Conservation (phyloP, 2,888 invertebrate species). For the Callosobruchus maculatus region DNA sequence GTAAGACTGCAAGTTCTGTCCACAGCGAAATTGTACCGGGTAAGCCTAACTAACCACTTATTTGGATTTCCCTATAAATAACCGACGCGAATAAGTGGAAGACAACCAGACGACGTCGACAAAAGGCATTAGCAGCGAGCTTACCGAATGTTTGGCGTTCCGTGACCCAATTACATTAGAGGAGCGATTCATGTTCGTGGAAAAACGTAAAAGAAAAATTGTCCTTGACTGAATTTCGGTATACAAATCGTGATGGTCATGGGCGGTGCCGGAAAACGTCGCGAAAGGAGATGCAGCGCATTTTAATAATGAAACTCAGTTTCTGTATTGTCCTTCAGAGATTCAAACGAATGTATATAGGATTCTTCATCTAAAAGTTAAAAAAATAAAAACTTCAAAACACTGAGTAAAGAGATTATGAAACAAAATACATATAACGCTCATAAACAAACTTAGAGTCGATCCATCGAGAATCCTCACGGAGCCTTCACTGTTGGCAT, state of each 20-base stretch:
- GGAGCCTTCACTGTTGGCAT: too few species aligned
- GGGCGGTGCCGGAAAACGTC: neutral
- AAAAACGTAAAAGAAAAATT: neutral
- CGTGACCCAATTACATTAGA: neutral
- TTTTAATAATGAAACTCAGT: too few species aligned
- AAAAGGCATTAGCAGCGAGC: neutral
- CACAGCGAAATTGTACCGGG: neutral
- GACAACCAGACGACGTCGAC: neutral
- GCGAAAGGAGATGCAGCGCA: too few species aligned
- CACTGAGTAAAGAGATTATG: too few species aligned
- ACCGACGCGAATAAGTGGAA: neutral
- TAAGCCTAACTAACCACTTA: neutral
- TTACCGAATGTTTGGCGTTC: neutral
- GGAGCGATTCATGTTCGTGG: neutral
- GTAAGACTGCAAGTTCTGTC: too few species aligned
- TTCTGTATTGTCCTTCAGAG: too few species aligned
- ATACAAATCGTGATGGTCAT: neutral
- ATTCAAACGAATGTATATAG: too few species aligned
- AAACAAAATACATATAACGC: too few species aligned
- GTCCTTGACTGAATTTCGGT: neutral
- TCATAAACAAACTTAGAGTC: too few species aligned
- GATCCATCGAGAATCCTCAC: too few species aligned
- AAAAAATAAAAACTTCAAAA: too few species aligned
- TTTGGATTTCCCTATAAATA: neutral
- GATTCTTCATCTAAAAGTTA: too few species aligned